These are phyloP conservation scores for Cordilura impudica DNA, from an alignment of 2,888 invertebrate species.

Conservation along the genomic window DNA sequence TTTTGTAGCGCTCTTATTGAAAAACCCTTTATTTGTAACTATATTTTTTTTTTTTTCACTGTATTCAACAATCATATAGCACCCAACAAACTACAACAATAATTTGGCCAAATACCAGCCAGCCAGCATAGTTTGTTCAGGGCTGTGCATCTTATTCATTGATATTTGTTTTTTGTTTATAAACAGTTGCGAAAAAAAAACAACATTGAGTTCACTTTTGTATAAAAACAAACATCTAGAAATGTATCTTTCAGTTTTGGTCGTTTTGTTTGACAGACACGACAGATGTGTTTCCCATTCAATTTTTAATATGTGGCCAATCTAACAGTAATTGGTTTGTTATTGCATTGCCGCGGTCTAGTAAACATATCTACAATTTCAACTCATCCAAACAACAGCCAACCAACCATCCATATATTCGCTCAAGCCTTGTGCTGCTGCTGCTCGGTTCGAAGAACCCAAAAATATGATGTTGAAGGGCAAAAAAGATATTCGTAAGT, in stretches of 20 bases:
- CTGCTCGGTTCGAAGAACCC: background rate
- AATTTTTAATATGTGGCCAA: conserved; percentile 78
- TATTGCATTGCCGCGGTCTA: conserved; percentile 68
- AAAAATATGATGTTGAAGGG: conserved; percentile 28
- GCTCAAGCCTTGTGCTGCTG: conserved; percentile 28
- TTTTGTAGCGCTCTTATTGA: too few species aligned
- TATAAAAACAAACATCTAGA: conserved; percentile 43
- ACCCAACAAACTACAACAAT: background rate
- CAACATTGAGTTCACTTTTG: conserved; percentile 53
- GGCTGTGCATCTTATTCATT: conserved; percentile 28
- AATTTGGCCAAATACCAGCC: conserved; percentile 26
- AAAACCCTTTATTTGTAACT: too few species aligned
- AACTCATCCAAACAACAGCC: conserved; percentile 37
- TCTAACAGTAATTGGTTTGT: conserved; percentile 78
- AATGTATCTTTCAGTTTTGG: conserved; percentile 36
- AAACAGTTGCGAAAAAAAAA: conserved; percentile 68
- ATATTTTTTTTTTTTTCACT: too few species aligned
- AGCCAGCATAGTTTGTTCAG: conserved; percentile 27
- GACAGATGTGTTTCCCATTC: conserved; percentile 79
- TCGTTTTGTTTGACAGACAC: conserved; percentile 66
- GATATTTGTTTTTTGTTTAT: conserved; percentile 45
- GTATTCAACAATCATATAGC: background rate
- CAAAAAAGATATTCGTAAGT: conserved; percentile 2
- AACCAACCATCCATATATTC: conserved; percentile 12
- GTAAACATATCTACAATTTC: conserved; percentile 56